phyloP scores from a whole-genome alignment of 2,113 vertebrate species.

The Cebidichthys violaceus region DNA sequence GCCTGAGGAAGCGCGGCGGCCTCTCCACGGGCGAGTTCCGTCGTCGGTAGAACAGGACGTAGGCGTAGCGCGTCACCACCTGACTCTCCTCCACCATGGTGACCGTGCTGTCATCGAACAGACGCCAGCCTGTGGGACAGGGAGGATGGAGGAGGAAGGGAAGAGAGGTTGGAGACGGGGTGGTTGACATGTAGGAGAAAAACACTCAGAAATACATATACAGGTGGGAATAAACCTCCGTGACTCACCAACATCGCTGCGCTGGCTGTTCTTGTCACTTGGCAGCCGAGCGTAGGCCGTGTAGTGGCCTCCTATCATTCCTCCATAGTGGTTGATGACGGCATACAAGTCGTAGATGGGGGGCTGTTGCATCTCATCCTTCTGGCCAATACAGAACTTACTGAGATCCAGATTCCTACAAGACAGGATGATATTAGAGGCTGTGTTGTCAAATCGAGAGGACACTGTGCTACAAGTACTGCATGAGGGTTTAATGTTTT shows the following conservation, averaged over 20 bases:
- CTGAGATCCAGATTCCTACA: conserved; percentile 94
- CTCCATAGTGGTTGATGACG: conserved; percentile 98
- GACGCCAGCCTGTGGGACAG: conserved; percentile 90
- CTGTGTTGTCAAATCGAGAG: neutral
- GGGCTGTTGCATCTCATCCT: conserved; percentile 93
- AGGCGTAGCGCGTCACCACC: conserved; percentile 96
- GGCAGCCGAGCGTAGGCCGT: conserved; percentile 95
- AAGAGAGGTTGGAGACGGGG: neutral
- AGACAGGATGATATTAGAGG: neutral
- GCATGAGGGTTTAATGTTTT: neutral
- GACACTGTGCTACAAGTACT: neutral
- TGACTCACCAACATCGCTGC: conserved; percentile 93
- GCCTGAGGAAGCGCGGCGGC: conserved; percentile 85
- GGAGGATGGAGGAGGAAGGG: neutral
- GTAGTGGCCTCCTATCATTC: conserved; percentile 99
- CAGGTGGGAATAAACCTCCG: neutral
- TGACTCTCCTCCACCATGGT: conserved; percentile 98
- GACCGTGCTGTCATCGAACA: conserved; percentile 98
- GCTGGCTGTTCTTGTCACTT: conserved; percentile 96
- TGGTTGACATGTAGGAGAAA: neutral
- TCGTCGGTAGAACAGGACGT: conserved; percentile 97
- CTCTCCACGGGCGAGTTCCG: conserved; percentile 98
- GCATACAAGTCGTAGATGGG: conserved; percentile 97
- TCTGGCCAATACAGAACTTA: conserved; percentile 98
- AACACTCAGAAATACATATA: neutral